Evolutionary conservation across 2,113 vertebrate genomes (phyloP).

Genomic region (Plectropomus leopardus): DNA sequence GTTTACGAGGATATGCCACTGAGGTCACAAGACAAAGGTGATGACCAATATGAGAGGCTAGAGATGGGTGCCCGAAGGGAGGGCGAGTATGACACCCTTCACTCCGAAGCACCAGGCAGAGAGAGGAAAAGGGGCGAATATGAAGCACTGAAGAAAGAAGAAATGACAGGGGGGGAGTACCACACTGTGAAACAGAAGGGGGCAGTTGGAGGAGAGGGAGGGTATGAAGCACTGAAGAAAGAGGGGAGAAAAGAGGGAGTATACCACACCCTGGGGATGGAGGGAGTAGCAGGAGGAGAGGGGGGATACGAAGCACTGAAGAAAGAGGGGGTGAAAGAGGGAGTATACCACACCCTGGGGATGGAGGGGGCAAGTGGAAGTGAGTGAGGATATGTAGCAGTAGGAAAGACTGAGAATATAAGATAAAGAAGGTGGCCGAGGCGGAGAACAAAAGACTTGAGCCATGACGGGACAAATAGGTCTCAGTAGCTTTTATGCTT

Average conservation of each 20-base stretch:
- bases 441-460: background rate
- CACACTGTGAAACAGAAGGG: background rate
- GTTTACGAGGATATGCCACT: slow-evolving; percentile 51
- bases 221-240: slow-evolving; percentile 40
- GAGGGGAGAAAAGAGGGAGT: background rate
- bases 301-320: slow-evolving; percentile 28
- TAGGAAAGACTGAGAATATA: background rate
- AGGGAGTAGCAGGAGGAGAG: background rate
- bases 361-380: background rate
- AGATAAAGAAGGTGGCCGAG: background rate
- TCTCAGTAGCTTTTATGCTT: slow-evolving; percentile 1
- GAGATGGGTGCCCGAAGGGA: background rate
- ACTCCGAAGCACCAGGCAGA: too few species aligned
- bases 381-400: slow-evolving; percentile 25
- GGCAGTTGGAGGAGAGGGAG: background rate
- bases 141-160: slow-evolving; percentile 18
- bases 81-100: slow-evolving; percentile 34
- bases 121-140: too few species aligned
- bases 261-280: background rate
- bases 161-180: slow-evolving; percentile 9
- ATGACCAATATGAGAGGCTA: slow-evolving; percentile 47
- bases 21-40: background rate
- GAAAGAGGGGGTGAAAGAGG: slow-evolving; percentile 11
- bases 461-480: background rate
- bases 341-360: slow-evolving; percentile 5